A percentile compares a stretch with the other conserved stretches of the same genome.
Evolutionary conservation across 1,140 invertebrate genomes (phyloP).

Genomic region (Drosophila fuyamai): DNA sequence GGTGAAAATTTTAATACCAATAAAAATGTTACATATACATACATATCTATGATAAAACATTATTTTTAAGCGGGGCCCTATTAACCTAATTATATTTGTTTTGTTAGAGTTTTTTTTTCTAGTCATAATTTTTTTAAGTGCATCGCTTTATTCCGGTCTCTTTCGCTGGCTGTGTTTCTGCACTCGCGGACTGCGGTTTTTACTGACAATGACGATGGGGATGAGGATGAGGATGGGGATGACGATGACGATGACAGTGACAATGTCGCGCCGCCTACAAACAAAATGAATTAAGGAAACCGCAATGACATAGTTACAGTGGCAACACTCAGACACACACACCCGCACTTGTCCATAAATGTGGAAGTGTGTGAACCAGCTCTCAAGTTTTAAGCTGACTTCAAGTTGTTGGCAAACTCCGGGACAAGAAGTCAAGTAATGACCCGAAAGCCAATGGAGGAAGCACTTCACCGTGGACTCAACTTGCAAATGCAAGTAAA

Average conservation of each 20-base stretch:
- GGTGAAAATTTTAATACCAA: too few relatives aligned
- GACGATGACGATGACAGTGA: conserved; percentile 63
- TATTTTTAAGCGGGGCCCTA: too few relatives aligned
- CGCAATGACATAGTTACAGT: conserved; percentile 81
- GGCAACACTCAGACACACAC: conserved; percentile 31
- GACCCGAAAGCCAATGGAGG: conserved; percentile 50
- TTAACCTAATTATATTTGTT: too few relatives aligned
- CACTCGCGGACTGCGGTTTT: conserved; percentile 60
- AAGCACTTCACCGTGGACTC: conserved; percentile 28
- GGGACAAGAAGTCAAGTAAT: conserved; percentile 53
- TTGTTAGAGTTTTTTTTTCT: neutral
- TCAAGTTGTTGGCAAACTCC: conserved; percentile 53
- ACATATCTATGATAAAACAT: too few relatives aligned
- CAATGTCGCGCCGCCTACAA: conserved; percentile 65
- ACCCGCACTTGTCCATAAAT: conserved; percentile 16
- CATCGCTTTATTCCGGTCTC: conserved; percentile 2
- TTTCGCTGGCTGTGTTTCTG: conserved; percentile 7
- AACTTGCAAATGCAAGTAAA: conserved; percentile 34
- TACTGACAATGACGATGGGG: conserved; percentile 37
- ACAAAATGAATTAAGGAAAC: conserved; percentile 83
- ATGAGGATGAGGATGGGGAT: conserved; percentile 26
- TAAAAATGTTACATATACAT: too few relatives aligned
- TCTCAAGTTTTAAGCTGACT: conserved; percentile 57
- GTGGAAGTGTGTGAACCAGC: conserved; percentile 1
- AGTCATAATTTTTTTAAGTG: neutral